Base-by-base conservation (phyloP, 2,888 invertebrate species). In the Isotomurus palustris region DNA sequence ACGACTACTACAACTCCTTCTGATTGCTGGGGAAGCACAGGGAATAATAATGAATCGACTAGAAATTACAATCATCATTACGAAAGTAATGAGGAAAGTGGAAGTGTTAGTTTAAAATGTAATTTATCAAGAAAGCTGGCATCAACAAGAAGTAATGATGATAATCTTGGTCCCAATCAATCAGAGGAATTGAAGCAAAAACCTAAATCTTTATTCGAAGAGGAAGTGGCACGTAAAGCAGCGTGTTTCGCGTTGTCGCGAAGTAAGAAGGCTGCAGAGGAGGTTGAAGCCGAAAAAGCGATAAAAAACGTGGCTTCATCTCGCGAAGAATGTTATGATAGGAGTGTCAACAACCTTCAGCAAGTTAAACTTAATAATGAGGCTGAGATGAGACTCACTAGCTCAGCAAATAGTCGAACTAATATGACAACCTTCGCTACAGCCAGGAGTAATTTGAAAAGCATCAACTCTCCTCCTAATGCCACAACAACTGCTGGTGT, bases 151-250 rank as follows among this genome's bases (percentile, higher is more conserved):
- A 12, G 19, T 49, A 35, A 35, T 21, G 12, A 49, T 49, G 32
- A 21, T 49, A 49, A 49, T 35, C 21, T 29, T 21, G 35, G 49
- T 49, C 35, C 19, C 10, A 49, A 49, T 49, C 47, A 47, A 47
- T 35, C 49, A 21, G 10, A 12, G 6, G 21, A 49, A 35, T 8
- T 21, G 19, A 35, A 28, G 28, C 49, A 44, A 29, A 53, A 53
- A 51, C 25, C 19, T 19, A 56, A 45, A 48, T 36, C 54, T 24
- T 51, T 53, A 27, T 64, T 64, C 47, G 61, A 59, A 47, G 61
- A 64, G 55, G 64, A 64, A 62, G 64, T 64, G 21, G 54, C 55
- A 24, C 51, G 59, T 17, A 64, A 64, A 59, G 64, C 64, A 3
- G 64, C 61, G 17, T 38, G 41, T 17, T 55, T 64, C 35, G 61